A percentile compares a stretch with the other conserved stretches of the same genome.
Evolutionary conservation across 2,888 invertebrate genomes (phyloP).

Genomic region (Exocentrus adspersus): DNA sequence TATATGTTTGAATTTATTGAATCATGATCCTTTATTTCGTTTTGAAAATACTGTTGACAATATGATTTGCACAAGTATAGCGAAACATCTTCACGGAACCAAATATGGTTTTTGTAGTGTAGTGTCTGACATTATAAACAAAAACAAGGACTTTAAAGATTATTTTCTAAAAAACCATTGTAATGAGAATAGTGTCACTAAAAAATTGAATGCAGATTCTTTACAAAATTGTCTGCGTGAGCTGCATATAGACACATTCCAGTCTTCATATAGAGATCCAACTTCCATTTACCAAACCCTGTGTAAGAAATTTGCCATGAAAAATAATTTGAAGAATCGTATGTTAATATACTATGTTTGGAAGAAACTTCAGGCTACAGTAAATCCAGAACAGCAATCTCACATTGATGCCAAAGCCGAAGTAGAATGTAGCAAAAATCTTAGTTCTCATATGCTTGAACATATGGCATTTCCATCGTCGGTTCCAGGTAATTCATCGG

Average conservation of each 20-base stretch:
- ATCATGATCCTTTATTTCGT: neutral
- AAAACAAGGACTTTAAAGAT: neutral
- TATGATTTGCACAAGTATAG: neutral
- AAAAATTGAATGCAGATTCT: neutral
- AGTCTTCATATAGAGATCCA: neutral
- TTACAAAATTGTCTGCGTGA: neutral
- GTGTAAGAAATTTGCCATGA: conserved; percentile 1
- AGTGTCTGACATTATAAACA: neutral
- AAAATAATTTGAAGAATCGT: neutral
- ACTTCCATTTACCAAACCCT: neutral
- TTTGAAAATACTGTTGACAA: neutral
- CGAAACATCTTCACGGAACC: neutral
- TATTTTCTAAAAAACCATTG: neutral
- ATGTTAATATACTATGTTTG: neutral
- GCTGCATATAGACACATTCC: neutral
- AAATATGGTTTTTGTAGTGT: conserved; percentile 1
- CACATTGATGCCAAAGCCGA: neutral
- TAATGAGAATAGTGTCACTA: no score
- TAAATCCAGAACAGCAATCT: neutral
- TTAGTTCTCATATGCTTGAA: no score
- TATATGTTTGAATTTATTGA: neutral
- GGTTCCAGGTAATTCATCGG: no score
- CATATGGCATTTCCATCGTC: no score
- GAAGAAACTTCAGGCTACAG: neutral
- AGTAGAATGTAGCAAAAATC: no score